Evolutionary conservation across 2,113 vertebrate genomes (phyloP).

Genomic region (Deroptyus accipitrinus): DNA sequence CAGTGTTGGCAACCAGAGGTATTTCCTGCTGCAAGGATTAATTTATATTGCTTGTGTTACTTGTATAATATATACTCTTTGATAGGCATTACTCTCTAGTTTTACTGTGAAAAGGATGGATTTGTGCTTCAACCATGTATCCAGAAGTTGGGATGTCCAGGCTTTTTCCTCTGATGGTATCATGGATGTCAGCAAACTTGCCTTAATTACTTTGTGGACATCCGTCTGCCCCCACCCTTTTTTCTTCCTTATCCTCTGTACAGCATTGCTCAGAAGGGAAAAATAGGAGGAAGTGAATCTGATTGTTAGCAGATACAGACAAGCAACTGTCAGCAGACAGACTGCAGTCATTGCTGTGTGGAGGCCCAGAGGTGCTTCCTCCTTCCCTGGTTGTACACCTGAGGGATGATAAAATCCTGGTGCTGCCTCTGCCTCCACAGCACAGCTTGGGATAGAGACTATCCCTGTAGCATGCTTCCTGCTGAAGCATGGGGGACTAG

Average conservation of each 20-base stretch:
- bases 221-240: too few species aligned
- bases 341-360: background rate
- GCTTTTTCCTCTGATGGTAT: background rate
- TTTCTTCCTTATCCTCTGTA: background rate
- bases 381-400: background rate
- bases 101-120: background rate
- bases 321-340: background rate
- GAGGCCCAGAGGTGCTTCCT: background rate
- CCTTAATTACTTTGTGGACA: background rate
- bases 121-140: background rate
- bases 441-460: accelerated
- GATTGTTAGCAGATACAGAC: background rate
- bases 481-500: background rate
- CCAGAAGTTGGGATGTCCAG: background rate
- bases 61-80: background rate
- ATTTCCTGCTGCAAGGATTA: background rate
- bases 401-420: background rate
- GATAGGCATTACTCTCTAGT: background rate
- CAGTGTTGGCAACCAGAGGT: background rate
- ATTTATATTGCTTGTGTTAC: background rate
- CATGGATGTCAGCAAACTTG: background rate
- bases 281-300: background rate
- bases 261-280: background rate
- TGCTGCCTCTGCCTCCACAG: accelerated
- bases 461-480: too few species aligned